Percentiles rank a stretch among this genome's conserved stretches.
Conservation (phyloP, 2,888 invertebrate species). For the Spodoptera littoralis region DNA sequence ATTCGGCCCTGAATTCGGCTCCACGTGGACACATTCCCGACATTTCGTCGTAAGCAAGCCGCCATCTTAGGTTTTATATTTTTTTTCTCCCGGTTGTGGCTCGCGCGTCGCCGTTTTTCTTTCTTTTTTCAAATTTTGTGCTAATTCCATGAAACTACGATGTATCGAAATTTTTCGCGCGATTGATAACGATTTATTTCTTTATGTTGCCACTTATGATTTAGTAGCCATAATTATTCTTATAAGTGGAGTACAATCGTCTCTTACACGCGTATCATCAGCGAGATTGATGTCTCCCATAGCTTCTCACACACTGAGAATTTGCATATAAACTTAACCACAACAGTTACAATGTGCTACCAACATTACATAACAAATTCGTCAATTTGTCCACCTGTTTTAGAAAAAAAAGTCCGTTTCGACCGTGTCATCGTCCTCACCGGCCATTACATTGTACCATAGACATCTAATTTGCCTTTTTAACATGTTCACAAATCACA, state of each 20-base stretch:
- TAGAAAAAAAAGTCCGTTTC: slow-evolving; percentile 40
- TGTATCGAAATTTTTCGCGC: slow-evolving; percentile 21
- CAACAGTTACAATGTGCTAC: slow-evolving; percentile 18
- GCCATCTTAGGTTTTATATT: slow-evolving; percentile 57
- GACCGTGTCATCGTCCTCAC: slow-evolving; percentile 44
- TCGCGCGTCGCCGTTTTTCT: slow-evolving; percentile 48
- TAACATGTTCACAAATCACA: slow-evolving; percentile 51
- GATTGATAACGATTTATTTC: slow-evolving; percentile 33
- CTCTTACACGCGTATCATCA: background rate
- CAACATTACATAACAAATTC: slow-evolving; percentile 21
- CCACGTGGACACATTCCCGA: slow-evolving; percentile 83
- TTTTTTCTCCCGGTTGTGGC: slow-evolving; percentile 40
- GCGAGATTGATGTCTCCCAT: slow-evolving; percentile 1
- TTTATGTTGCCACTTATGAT: slow-evolving; percentile 20
- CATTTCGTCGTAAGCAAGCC: slow-evolving; percentile 75
- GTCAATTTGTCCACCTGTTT: slow-evolving; percentile 14
- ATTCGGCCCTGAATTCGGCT: slow-evolving; percentile 77
- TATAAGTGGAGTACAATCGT: background rate
- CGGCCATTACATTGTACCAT: slow-evolving; percentile 45
- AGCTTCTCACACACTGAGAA: slow-evolving; percentile 14
- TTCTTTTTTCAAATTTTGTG: slow-evolving; percentile 33
- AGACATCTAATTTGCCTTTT: slow-evolving; percentile 50
- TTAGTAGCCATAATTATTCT: slow-evolving; percentile 7
- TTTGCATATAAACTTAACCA: slow-evolving; percentile 19
- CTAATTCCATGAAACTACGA: slow-evolving; percentile 50